phyloP scores from a whole-genome alignment of 2,113 vertebrate species.

The Galbula dea region DNA sequence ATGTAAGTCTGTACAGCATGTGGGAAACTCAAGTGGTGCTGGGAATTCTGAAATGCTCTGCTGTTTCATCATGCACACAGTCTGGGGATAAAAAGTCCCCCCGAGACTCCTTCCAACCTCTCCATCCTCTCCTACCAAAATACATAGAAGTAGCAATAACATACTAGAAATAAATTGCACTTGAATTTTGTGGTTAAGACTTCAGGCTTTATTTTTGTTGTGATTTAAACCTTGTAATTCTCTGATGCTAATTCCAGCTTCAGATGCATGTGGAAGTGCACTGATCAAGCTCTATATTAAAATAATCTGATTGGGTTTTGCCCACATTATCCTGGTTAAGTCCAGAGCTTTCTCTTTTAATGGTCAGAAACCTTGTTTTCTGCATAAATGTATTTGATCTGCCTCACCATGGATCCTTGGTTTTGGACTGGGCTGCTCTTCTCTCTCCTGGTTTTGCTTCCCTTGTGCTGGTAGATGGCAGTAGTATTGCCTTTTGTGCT shows the following conservation, averaged over 20 bases:
- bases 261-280: background rate
- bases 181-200: conserved; percentile 8
- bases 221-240: background rate
- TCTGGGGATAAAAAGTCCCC: background rate
- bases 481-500: background rate
- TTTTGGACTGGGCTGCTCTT: background rate
- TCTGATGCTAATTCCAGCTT: background rate
- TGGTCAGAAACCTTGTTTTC: background rate
- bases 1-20: background rate
- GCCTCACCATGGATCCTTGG: background rate
- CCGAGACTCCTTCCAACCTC: background rate
- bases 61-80: background rate
- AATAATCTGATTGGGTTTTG: background rate
- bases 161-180: background rate
- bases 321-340: background rate
- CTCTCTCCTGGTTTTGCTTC: background rate
- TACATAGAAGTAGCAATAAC: background rate
- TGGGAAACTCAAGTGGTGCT: background rate
- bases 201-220: conserved; percentile 32
- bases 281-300: background rate
- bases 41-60: background rate
- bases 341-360: background rate
- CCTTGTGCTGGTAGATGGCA: background rate
- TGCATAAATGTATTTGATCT: background rate
- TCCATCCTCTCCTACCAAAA: background rate